Conservation (phyloP, 2,888 invertebrate species). For the Agrotis exclamationis region DNA sequence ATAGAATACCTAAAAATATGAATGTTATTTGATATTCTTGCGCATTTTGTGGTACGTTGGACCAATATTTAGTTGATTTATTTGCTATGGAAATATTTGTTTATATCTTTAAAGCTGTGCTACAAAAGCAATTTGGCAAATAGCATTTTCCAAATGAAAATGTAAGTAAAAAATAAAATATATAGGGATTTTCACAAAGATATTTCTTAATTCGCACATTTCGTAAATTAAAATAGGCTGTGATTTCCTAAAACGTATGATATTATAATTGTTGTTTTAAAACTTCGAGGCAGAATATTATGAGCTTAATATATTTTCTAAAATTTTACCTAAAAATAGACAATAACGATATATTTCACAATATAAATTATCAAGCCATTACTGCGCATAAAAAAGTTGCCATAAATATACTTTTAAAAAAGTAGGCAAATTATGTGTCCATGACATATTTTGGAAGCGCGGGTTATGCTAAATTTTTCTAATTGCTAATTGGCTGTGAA, state of each 20-base stretch:
- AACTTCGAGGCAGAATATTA: constrained; percentile 13
- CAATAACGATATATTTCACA: constrained; percentile 3
- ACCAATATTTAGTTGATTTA: constrained; percentile 26
- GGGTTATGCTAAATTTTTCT: no score
- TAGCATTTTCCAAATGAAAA: neutral
- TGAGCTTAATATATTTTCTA: constrained; percentile 15
- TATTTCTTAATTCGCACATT: neutral
- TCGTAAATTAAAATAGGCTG: constrained; percentile 51
- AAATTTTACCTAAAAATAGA: constrained; percentile 1
- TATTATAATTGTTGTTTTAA: constrained; percentile 1
- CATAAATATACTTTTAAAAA: neutral
- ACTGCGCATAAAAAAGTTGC: neutral
- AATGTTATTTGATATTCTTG: constrained; percentile 6
- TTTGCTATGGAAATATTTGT: constrained; percentile 4
- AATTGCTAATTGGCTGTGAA: no score
- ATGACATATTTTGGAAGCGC: no score
- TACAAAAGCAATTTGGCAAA: neutral
- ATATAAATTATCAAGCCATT: constrained; percentile 2
- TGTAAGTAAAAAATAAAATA: neutral
- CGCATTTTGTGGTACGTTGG: constrained; percentile 25
- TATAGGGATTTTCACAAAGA: neutral
- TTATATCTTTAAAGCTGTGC: neutral
- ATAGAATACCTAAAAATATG: neutral
- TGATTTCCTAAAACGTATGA: constrained; percentile 46
- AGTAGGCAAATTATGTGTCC: constrained; percentile 9